Base-by-base conservation (phyloP, 2,888 invertebrate genomes). In the Stramonita haemastoma region DNA sequence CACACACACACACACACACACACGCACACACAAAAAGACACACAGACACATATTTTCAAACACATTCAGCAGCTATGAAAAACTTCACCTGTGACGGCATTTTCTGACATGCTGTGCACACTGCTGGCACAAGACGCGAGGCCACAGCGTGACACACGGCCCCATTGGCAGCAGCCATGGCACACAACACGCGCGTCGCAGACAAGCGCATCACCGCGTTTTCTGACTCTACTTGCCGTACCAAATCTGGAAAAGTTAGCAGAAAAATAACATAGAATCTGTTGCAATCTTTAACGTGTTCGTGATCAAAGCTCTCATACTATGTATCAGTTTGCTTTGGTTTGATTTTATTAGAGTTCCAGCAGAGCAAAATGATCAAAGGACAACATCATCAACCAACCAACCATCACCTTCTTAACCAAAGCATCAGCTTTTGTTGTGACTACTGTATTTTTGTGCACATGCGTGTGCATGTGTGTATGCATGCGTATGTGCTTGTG, bases 171-270 rank as follows among this genome's bases (percentile, higher is more conserved):
- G 57, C 34, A 32, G 89, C 73, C 87, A 87, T 84, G 77, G 77
- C 87, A 73, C 66, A 36, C 86, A 87, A 73, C 34, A 86, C 34
- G 60, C 86, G 86, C 29, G 86, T n/a, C 6, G 88, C 79, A 70
- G 88, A 57, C 81, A 88, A 70, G 13, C 88, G 79, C 29, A 81
- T n/a, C 11, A 89, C 79, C 17, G 57, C 32, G n/a, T 70, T 86
- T 1, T 73, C 87, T 8, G 81, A 86, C n/a, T 83, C 83, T 1
- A 83, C 70, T 46, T 89, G 84, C 13, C 77, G 89, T 32, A 89
- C 56, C 73, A 89, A 77, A 56, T 85, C 89, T 89, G 85, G 60
- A n/a, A 79, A 87, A 32, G 73, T 26, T 73, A 29, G 13, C 22
- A n/a, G 11, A n/a, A 87, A 70, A 87, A 32, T 34, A 46, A 83